These are phyloP conservation scores for Hippocampus kuda DNA, from an alignment of 2,797 vertebrate genomes.

Conservation along the genomic window DNA sequence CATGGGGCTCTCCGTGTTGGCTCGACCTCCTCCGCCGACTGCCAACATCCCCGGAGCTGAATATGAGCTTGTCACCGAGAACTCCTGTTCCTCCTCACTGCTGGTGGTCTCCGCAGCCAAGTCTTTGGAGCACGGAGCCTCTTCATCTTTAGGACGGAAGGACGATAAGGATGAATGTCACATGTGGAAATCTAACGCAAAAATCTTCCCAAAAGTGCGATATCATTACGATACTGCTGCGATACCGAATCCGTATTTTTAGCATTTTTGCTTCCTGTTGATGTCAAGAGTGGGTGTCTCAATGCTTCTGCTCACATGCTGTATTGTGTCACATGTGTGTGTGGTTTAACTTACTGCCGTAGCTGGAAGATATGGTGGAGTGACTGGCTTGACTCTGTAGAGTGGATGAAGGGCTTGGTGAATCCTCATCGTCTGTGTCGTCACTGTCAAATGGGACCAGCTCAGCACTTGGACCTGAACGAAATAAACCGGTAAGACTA, in stretches of 20 bases:
- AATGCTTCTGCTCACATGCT: not conserved
- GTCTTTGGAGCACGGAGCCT: constrained; percentile 83
- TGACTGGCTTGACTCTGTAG: constrained; percentile 95
- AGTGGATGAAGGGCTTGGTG: constrained; percentile 90
- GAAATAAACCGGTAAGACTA: not conserved
- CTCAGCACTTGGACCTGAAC: constrained; percentile 66
- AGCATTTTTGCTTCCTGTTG: not conserved
- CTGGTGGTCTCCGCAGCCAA: constrained; percentile 85
- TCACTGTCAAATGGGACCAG: constrained; percentile 94
- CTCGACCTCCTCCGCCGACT: constrained; percentile 36
- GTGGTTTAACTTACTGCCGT: constrained; percentile 79
- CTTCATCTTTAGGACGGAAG: constrained; percentile 70
- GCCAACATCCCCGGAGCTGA: constrained; percentile 58
- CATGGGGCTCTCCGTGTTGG: constrained; percentile 73
- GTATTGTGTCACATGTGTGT: not conserved
- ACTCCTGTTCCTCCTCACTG: constrained; percentile 95
- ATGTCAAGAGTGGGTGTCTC: not conserved
- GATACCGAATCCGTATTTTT: not conserved
- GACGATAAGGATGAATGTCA: not conserved
- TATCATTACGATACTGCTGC: not conserved
- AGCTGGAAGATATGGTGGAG: constrained; percentile 94
- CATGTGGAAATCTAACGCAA: not conserved
- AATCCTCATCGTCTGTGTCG: constrained; percentile 91
- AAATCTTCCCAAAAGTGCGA: not conserved
- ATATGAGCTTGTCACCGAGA: constrained; percentile 68